A percentile compares a stretch with the other conserved stretches of the same genome.
phyloP scores from a whole-genome alignment of 2,113 vertebrate species.

The Lasiurus cinereus region DNA sequence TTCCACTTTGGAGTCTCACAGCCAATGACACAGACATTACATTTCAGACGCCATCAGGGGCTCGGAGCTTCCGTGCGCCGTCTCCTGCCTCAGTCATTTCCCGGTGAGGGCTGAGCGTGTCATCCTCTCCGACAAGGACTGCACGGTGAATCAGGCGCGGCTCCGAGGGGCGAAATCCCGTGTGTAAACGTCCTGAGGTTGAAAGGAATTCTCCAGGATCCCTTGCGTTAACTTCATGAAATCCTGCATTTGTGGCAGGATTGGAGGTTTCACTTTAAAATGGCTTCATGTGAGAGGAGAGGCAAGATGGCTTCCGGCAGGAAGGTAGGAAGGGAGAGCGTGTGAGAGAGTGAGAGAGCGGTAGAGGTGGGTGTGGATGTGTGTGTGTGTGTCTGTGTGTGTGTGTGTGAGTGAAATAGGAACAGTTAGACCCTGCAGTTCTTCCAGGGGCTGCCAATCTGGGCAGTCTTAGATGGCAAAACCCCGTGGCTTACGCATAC shows the following conservation, averaged over 20 bases:
- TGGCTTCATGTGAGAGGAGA: not conserved
- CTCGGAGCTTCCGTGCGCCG: not conserved
- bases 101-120: not conserved
- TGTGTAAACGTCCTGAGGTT: not conserved
- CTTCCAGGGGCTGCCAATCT: too few relatives aligned
- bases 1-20: not conserved
- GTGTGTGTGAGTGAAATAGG: too few relatives aligned
- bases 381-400: too few relatives aligned
- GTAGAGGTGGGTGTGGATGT: too few relatives aligned
- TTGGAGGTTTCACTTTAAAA: not conserved
- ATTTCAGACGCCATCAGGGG: not conserved
- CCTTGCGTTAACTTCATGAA: not conserved
- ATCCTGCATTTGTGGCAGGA: not conserved
- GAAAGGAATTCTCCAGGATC: not conserved
- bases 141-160: too few relatives aligned
- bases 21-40: not conserved
- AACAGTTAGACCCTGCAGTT: too few relatives aligned
- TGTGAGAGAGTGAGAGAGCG: too few relatives aligned
- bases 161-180: too few relatives aligned
- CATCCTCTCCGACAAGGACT: not conserved
- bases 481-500: too few relatives aligned
- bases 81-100: not conserved
- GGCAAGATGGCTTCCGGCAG: too few relatives aligned
- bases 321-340: too few relatives aligned
- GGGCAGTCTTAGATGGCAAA: too few relatives aligned